A percentile compares a stretch with the other conserved stretches of the same genome.
phyloP scores from a whole-genome alignment of 1,140 invertebrate genomes.

The Augochlora pura region DNA sequence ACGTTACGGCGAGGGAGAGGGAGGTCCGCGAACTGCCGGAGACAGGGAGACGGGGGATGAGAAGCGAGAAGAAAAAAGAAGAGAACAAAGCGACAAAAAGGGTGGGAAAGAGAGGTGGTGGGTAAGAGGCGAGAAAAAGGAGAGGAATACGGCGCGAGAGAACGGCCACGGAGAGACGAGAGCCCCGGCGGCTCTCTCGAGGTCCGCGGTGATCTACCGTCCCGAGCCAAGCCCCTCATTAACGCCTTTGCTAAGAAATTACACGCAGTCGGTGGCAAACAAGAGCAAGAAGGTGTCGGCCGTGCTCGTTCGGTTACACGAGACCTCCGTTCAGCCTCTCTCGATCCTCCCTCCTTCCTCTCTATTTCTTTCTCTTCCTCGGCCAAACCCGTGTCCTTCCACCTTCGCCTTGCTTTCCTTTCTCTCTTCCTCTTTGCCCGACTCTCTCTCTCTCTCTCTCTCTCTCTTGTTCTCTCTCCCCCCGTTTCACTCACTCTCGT shows the following conservation, averaged over 20 bases:
- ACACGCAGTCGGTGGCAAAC: slow-evolving; percentile 79
- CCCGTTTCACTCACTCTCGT: background rate
- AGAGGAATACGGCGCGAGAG: slow-evolving; percentile 63
- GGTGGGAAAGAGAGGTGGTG: background rate
- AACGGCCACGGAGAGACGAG: slow-evolving; percentile 54
- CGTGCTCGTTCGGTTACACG: slow-evolving; percentile 68
- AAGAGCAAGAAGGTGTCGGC: slow-evolving; percentile 78
- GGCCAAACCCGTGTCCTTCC: slow-evolving; percentile 18
- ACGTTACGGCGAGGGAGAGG: slow-evolving; percentile 29
- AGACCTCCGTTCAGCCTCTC: slow-evolving; percentile 42
- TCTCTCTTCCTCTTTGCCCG: background rate
- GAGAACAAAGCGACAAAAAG: slow-evolving; percentile 34
- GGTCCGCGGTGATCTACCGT: slow-evolving; percentile 77
- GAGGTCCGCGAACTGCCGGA: slow-evolving; percentile 1
- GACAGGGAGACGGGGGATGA: slow-evolving; percentile 32
- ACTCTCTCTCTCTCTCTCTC: slow-evolving; percentile 1
- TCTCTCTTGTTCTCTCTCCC: background rate
- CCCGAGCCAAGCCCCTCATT: slow-evolving; percentile 78
- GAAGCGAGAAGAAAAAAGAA: slow-evolving; percentile 50
- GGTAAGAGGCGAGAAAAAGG: slow-evolving; percentile 1
- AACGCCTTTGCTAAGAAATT: slow-evolving; percentile 80
- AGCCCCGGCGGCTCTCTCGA: slow-evolving; percentile 63
- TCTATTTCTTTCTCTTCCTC: slow-evolving; percentile 23
- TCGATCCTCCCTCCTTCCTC: slow-evolving; percentile 8
- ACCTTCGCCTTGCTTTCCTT: slow-evolving; percentile 7